Base-by-base conservation (phyloP, 2,113 vertebrate species). In the Anoura caudifer region DNA sequence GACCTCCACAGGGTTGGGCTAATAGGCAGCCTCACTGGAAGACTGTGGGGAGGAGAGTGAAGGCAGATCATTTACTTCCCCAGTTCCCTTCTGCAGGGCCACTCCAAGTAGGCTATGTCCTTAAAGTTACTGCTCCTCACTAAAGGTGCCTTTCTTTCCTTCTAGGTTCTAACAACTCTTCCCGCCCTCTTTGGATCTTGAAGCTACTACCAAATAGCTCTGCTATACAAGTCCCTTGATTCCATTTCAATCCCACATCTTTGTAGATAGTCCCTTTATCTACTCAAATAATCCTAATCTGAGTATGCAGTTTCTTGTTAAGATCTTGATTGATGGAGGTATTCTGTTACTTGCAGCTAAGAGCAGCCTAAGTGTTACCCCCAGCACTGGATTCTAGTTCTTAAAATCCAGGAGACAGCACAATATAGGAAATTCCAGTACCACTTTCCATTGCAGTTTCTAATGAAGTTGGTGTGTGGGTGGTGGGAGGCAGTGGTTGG, bases 401-500 rank as follows among this genome's bases (percentile, higher is more conserved):
- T 75, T 88, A 95, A 96, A 88, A 90, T 43, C 65, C 77, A 93
- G 82, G 52, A 91, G 84, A 85, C 36, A 95, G 43, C 65, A 50
- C 17, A 54, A 84, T 38, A 93, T 12, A 92, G 63, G 47, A 65
- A 73, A 90, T 91, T 61, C 52, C 20, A 94, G 59, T 86, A 85
- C 76, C 6, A 95, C 45, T 79, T 97, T 4, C 14, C 11, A 72
- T 22, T 45, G 14, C 50, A 92, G 41, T 83, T 91, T 91, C 73
- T 77, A 93, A 87, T 20, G 52, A 20, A 96, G 41, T 82, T 45
- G 76, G 38, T 54, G 24, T 73, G 70, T 87, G 80, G 61, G 87
- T 80, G 69, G 47, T 38, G 43, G 75, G 61, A 93, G 73, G 87
- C 41, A 89, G 59, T 47, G 38, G 43, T 1, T 96, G 69, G 76